Conservation (phyloP, 2,113 vertebrate genomes). For the Hystrix cristata region DNA sequence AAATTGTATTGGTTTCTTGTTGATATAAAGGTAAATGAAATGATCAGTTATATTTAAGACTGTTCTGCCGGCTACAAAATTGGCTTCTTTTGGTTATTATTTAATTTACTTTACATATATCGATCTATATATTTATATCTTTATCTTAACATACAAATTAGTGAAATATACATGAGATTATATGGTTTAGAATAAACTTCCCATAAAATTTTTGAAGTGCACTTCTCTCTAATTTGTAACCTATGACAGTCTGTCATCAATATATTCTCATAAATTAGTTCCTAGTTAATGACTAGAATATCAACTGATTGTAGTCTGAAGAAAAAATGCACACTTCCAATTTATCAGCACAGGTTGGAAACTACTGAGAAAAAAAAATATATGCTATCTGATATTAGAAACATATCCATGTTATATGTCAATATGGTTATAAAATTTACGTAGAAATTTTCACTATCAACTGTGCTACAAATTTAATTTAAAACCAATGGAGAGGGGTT, state of each 20-base stretch:
- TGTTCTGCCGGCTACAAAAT: background rate
- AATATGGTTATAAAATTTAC: background rate
- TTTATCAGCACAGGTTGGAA: background rate
- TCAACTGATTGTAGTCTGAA: background rate
- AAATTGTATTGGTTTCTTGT: accelerated
- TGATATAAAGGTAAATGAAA: background rate
- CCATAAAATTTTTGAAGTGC: background rate
- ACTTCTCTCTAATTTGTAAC: background rate
- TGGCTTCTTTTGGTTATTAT: background rate
- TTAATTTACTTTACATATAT: background rate
- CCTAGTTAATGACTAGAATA: background rate
- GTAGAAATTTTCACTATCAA: background rate
- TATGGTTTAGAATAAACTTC: background rate
- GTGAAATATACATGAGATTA: background rate
- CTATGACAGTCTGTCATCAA: background rate
- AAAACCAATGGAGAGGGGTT: too few relatives aligned
- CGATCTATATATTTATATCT: background rate
- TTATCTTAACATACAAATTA: background rate
- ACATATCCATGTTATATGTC: background rate
- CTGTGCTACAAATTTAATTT: too few relatives aligned
- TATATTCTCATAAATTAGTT: background rate
- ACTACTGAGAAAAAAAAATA: background rate
- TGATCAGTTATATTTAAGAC: background rate
- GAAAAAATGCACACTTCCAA: background rate
- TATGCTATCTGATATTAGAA: background rate